phyloP scores from a whole-genome alignment of 2,113 vertebrate genomes.

The Heteronetta atricapilla region DNA sequence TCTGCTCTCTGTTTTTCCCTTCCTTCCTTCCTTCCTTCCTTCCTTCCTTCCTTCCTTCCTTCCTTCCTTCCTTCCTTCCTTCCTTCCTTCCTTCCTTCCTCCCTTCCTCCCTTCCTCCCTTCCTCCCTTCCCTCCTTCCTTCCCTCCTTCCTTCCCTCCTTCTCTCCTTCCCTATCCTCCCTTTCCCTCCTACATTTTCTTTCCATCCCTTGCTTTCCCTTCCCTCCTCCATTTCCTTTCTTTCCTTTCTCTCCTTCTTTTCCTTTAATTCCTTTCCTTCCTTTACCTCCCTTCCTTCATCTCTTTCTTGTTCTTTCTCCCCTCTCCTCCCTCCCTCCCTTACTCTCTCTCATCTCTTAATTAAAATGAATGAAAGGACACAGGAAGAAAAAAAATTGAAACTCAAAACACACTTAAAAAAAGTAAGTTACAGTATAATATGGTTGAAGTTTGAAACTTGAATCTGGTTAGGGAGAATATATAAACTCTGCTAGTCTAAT shows the following conservation, averaged over 20 bases:
- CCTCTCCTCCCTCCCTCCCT: background rate
- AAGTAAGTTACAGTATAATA: background rate
- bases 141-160: background rate
- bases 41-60: no score
- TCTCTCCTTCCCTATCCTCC: no score
- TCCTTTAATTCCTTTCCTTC: background rate
- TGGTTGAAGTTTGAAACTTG: constrained; percentile 8
- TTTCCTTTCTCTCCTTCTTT: accelerated
- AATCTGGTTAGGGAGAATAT: constrained; percentile 19
- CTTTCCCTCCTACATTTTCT: accelerated
- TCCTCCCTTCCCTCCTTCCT: no score
- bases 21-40: no score
- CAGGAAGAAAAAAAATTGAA: background rate
- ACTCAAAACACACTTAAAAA: background rate
- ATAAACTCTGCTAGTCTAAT: constrained; percentile 41
- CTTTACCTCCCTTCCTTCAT: background rate
- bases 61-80: background rate
- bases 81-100: no score
- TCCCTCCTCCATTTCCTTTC: background rate
- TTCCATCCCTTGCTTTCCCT: no score
- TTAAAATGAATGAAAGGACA: background rate
- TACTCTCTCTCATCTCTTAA: background rate
- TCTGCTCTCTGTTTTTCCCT: background rate
- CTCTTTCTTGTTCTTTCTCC: no score
- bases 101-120: background rate